Base-by-base conservation (phyloP, 2,888 invertebrate genomes). In the Mythimna ferrago region DNA sequence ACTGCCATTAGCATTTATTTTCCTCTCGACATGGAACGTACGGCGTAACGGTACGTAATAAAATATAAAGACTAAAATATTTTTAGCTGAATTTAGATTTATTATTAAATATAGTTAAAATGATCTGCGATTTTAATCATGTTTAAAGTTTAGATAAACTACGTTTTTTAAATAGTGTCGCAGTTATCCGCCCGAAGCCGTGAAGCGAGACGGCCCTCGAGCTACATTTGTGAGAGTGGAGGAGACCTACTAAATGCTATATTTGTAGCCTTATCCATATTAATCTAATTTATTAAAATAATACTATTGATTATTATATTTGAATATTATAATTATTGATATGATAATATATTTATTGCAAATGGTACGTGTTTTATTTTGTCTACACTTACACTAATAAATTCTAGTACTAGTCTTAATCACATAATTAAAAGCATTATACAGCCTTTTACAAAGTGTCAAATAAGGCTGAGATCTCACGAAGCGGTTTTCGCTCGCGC, bases 321-420 rank as follows among this genome's bases (percentile, higher is more conserved):
- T 86, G 86, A 92, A 92, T 93, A 93, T 91, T 87, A 92, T 92
- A 90, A 93, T 92, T 93, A 95, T 93, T 95, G 91, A 94, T 92
- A 94, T 92, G 89, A 93, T 94, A 93, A 93, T 94, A 94, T 94
- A 95, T 95, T 95, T 95, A 95, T 94, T 95, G 94, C 92, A 89
- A 91, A 88, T 87, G 77, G 57, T 71, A 73, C 38, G 63, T 75
- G 80, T 83, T 84, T 84, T 70, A 78, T 79, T 84, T 58, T 32
- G n/a, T 54, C 26, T 57, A 48, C 48, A 16, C 5, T 26, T 66
- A 48, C 44, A 32, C 56, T 53, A n/a, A 65, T 16, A 21, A 41
- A n/a, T 65, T 21, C 35, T 7, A 14, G 16, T 48, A 10, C 53
- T 78, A 26, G 48, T 48, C 71, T 78, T 70, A 44, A 35, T 16